Conservation (phyloP, 2,113 vertebrate genomes). For the Neolamprologus cancellatus region DNA sequence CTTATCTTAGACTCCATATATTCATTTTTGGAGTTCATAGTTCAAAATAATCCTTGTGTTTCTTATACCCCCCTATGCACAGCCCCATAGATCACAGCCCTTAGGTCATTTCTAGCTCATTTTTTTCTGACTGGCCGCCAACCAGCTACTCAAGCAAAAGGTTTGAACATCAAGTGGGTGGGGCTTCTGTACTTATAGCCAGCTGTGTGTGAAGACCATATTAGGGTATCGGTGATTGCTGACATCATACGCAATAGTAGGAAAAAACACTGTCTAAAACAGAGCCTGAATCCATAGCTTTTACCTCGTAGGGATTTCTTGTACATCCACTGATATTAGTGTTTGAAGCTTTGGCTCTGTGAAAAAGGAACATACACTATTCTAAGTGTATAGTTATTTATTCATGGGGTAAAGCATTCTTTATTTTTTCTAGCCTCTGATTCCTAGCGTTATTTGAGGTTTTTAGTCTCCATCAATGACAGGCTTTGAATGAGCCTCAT, state of each 20-base stretch:
- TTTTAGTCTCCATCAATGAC: not conserved
- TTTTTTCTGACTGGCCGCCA: not conserved
- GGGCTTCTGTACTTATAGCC: not conserved
- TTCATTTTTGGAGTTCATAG: not conserved
- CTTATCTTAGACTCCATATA: not conserved
- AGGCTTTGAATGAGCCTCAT: not conserved
- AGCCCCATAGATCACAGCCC: not conserved
- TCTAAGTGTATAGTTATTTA: not conserved
- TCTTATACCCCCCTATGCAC: not conserved
- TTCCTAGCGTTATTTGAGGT: not conserved
- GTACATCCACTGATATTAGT: not conserved
- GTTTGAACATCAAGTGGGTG: not conserved
- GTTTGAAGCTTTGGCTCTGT: not conserved
- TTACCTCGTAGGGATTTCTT: not conserved
- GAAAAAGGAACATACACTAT: not conserved
- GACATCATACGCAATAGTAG: not conserved
- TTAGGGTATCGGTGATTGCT: rapidly evolving
- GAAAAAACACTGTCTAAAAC: not conserved
- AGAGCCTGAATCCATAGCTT: not conserved
- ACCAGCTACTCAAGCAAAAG: not conserved
- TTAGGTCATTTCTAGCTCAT: rapidly evolving
- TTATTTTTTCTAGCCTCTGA: not conserved
- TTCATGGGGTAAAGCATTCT: not conserved
- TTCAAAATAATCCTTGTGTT: not conserved
- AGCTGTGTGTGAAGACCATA: not conserved